Evolutionary conservation across 2,113 vertebrate species (phyloP), one percentile per base, ranked within the genome.

Genomic region (Epinephelus moara): DNA sequence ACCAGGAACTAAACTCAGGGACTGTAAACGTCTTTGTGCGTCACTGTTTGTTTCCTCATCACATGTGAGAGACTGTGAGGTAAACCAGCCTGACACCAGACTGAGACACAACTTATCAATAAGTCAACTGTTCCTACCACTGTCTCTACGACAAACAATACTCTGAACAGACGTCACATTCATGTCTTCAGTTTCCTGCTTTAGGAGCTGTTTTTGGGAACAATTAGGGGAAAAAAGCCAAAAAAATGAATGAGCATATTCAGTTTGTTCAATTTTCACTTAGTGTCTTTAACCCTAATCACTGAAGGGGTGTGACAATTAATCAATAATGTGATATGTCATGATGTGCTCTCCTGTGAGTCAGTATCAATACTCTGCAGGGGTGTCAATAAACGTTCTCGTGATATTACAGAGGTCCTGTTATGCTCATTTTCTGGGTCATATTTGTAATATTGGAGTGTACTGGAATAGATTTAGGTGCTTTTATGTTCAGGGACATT

Each of bases 321-420:
- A 68, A 80, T 87, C 71, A 76, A 87, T 80, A 62, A 72, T 3
- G 67, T 40, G 27, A 76, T 80, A 80, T 80, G 60, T 80, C 71
- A 45, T 50, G 21, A 67, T 57, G 71, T 55, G 23, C 42, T 59
- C 59, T 75, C 70, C 52, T 70, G 85, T 84, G 69, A 81, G 78
- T 63, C 52, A 15, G 70, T 70, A 75, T 86, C 60, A 9, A 86
- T 82, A 70, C 59, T 69, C 69, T 19, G 25, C 17, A 2, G 12
- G 23, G 18, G 19, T 11, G 61, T 52, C 12, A 7, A 23, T 33
- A 30, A 62, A n/a, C 0, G 8, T 18, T 52, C 21, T 14, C 4
- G 33, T 27, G 33, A 66, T 45, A 4, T 19, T 25, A 13, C 2
- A 0, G 19, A 15, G 47, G 30, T 30, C 30, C 30, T 30, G 30